Base-by-base conservation (phyloP, 64 coral and sea anemone species). In the Pocillopora verrucosa region DNA sequence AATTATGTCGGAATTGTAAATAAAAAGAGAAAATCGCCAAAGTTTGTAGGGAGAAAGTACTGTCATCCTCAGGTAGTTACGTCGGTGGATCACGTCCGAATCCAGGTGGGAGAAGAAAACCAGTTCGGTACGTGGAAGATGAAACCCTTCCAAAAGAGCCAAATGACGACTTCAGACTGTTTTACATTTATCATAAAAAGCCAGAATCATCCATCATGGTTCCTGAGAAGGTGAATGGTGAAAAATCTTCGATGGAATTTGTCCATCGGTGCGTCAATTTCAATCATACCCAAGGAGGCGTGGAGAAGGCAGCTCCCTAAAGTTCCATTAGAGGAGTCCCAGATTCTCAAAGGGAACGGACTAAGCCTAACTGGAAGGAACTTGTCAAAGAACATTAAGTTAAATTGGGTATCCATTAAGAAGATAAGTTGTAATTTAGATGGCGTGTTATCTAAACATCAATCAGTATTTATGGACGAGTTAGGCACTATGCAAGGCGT, bases 401-500 rank as follows among this genome's bases (percentile, higher is more conserved):
- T 93, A 34, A 83, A 93, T n/a, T 93, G 91, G 91, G n/a, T n/a
- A n/a, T n/a, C n/a, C n/a, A n/a, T n/a, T n/a, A n/a, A 88, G 60
- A 87, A 79, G 63, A 36, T 93, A 65, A 75, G 61, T 56, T 59
- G 68, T 64, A 45, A 80, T 65, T 67, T 93, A 60, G 91, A 93
- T 75, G 64, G 82, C n/a, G 45, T 93, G 25, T 75, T 93, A 62
- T 13, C 62, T 37, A 89, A 84, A 78, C 87, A 89, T 51, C 56
- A 73, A 80, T 72, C 88, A 56, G 92, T 93, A 75, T 89, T 92
- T 36, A 87, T 79, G 60, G 91, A 92, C 79, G 75, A 87, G 61
- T 88, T 92, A 61, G 83, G 60, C 19, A 93, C 92, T 11, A 80
- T 93, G 67, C 58, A 83, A 65, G 59, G 59, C 59, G 14, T 9